Conservation (phyloP, 2,797 vertebrate species). For the Spea hammondii region DNA sequence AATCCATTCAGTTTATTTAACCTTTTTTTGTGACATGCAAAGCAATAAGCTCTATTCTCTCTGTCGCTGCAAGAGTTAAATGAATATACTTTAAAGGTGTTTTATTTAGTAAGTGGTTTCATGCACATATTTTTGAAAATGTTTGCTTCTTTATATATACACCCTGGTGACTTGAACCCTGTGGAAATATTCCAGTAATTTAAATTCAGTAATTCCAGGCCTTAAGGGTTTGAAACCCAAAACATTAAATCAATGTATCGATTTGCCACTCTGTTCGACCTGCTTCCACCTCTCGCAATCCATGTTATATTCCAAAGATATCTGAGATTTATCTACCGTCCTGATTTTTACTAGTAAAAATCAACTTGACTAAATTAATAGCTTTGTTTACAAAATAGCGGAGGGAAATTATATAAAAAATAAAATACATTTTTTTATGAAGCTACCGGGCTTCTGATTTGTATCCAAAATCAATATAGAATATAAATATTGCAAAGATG, state of each 20-base stretch:
- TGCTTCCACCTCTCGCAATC: constrained; percentile 37
- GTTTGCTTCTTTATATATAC: background rate
- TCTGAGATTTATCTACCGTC: constrained; percentile 56
- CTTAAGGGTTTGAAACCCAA: constrained; percentile 27
- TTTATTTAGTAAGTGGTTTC: background rate
- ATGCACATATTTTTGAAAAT: background rate
- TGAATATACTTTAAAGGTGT: no score
- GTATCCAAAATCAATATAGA: no score
- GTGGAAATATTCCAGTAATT: background rate
- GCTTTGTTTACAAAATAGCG: constrained; percentile 26
- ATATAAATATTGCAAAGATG: no score
- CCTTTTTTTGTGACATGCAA: background rate
- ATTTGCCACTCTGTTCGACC: constrained; percentile 44
- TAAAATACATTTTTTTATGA: no score
- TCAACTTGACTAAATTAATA: constrained; percentile 49
- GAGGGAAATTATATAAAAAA: no score
- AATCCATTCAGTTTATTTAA: background rate
- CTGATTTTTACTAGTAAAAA: constrained; percentile 33
- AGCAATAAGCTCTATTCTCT: no score
- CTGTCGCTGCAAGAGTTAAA: no score
- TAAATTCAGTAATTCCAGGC: constrained; percentile 33
- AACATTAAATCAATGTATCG: constrained; percentile 27
- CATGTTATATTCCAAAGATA: constrained; percentile 45
- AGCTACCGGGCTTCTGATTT: no score
- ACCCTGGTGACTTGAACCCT: background rate